phyloP scores from a whole-genome alignment of 92 coral and sea anemone species.

The Blastomussa wellsi region DNA sequence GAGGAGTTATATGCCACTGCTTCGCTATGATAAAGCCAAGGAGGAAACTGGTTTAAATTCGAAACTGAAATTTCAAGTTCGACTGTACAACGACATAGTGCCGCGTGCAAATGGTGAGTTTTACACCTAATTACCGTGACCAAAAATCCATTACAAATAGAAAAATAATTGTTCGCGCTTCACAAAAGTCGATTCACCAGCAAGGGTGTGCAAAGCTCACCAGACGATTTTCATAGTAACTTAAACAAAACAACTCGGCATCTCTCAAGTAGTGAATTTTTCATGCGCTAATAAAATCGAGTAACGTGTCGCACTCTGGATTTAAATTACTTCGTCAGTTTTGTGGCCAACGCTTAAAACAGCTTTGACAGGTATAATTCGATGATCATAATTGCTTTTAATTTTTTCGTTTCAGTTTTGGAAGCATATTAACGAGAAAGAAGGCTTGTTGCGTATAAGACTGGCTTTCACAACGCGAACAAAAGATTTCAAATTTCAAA shows the following conservation, averaged over 20 bases:
- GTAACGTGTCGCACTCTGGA: neutral
- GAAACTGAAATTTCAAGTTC: neutral
- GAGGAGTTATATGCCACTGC: neutral
- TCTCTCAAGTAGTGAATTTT: neutral
- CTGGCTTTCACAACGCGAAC: neutral
- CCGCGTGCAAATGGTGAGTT: conserved; percentile 23
- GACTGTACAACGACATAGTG: neutral
- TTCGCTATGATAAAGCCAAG: neutral
- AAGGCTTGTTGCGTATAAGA: neutral
- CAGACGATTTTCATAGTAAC: conserved; percentile 34
- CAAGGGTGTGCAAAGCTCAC: neutral
- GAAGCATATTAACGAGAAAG: neutral
- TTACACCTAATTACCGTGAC: conserved; percentile 11
- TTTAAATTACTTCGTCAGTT: conserved; percentile 10
- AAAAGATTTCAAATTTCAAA: neutral
- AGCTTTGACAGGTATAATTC: neutral
- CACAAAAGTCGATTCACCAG: conserved; percentile 20
- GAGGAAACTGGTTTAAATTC: neutral
- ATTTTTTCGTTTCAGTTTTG: neutral
- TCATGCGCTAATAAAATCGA: neutral
- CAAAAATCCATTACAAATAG: neutral
- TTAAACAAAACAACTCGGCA: conserved; percentile 11
- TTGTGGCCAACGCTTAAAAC: neutral
- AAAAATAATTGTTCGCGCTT: conserved; percentile 5
- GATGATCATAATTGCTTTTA: conserved; percentile 19